Conservation (phyloP, 2,797 vertebrate species). For the Characodon lateralis region DNA sequence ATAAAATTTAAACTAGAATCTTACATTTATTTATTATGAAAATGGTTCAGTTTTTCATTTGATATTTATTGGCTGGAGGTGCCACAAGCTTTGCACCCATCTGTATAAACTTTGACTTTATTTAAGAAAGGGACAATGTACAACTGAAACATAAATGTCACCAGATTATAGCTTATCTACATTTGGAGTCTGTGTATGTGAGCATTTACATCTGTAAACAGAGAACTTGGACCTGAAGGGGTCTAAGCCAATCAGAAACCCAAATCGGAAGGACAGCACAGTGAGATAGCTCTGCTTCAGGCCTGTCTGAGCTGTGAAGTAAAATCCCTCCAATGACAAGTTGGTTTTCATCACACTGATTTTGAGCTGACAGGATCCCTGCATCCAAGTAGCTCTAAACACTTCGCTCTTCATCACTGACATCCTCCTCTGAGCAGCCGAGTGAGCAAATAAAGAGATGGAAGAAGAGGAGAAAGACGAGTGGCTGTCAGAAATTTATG, state of each 20-base stretch:
- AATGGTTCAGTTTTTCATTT: neutral
- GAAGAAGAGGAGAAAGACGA: constrained; percentile 30
- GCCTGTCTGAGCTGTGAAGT: constrained; percentile 63
- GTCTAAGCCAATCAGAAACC: constrained; percentile 26
- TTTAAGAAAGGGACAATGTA: neutral
- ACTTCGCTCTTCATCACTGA: constrained; percentile 59
- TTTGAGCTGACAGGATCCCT: constrained; percentile 53
- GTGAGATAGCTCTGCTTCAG: constrained; percentile 36
- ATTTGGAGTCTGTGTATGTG: neutral
- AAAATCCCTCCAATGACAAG: constrained; percentile 58
- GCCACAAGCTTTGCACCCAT: neutral
- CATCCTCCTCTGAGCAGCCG: constrained; percentile 44
- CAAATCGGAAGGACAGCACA: constrained; percentile 55
- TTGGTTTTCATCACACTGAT: constrained; percentile 55
- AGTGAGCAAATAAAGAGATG: constrained; percentile 33
- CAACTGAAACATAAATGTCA: neutral
- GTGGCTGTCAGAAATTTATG: constrained; percentile 53
- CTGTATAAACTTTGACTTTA: neutral
- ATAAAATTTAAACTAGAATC: neutral
- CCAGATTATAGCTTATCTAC: neutral
- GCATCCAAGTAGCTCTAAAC: constrained; percentile 46
- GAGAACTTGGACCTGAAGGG: constrained; percentile 1
- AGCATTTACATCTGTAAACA: neutral
- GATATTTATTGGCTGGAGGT: neutral
- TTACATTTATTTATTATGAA: too few species aligned